These are phyloP conservation scores for Aphelinus atriplicis DNA, from an alignment of 1,140 invertebrate species.

Conservation along the genomic window DNA sequence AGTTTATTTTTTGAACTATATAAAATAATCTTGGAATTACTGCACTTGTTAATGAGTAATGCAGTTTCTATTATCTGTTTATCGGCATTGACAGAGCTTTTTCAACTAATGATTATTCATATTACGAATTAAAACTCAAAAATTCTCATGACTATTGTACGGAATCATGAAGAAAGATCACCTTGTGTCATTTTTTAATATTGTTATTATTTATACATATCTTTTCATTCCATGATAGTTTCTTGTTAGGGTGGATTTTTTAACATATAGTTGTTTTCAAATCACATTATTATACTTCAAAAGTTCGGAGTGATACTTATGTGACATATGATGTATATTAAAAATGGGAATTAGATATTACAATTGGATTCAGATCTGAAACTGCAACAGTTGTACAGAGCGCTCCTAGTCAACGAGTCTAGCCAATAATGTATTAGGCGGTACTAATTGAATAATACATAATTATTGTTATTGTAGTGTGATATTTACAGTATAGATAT, in stretches of 20 bases:
- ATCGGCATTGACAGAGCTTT: conserved; percentile 2
- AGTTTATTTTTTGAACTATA: conserved; percentile 30
- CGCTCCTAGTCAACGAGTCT: conserved; percentile 50
- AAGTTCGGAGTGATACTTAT: conserved; percentile 4
- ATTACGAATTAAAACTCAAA: neutral
- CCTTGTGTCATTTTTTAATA: neutral
- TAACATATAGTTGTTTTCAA: neutral
- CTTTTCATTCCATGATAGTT: neutral
- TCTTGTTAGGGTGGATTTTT: conserved; percentile 1
- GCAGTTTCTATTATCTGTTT: conserved; percentile 47
- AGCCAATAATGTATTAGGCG: conserved; percentile 46
- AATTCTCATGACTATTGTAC: too few species aligned
- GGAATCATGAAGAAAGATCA: too few species aligned
- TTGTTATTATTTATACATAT: conserved; percentile 6
- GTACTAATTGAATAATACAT: conserved; percentile 38
- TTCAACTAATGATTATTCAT: neutral
- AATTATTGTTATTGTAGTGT: conserved; percentile 36
- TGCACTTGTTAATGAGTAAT: conserved; percentile 47
- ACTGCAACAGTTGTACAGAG: conserved; percentile 28
- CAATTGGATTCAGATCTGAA: conserved; percentile 7
- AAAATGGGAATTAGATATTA: neutral
- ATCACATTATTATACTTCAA: neutral
- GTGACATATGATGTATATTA: conserved; percentile 11
- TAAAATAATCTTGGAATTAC: conserved; percentile 21
- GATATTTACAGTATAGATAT: conserved; percentile 30